These are phyloP conservation scores for Peromyscus californicus DNA, from an alignment of 2,113 vertebrate species.

Conservation along the genomic window DNA sequence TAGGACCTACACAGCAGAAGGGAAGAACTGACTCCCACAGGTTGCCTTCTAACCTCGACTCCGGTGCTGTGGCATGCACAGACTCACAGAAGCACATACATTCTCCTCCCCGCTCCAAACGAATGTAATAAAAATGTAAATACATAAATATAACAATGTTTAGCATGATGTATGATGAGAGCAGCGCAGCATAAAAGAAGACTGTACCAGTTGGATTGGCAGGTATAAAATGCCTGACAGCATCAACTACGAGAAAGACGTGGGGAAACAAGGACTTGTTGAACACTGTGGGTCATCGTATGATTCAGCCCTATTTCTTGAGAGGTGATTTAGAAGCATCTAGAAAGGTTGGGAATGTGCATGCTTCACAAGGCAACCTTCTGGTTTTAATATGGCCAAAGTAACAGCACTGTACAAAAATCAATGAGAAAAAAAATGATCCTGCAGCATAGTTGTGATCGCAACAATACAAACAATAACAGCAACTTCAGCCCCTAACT, in stretches of 20 bases:
- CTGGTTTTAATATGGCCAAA: conserved; percentile 3
- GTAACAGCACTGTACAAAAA: not conserved
- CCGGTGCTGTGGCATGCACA: no score
- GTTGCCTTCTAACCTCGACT: no score
- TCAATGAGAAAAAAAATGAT: not conserved
- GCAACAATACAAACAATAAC: not conserved
- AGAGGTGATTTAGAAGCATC: not conserved
- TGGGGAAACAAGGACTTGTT: not conserved
- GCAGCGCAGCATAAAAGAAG: not conserved
- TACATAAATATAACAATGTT: not conserved
- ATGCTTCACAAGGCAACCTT: not conserved
- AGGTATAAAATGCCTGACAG: not conserved
- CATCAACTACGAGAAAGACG: not conserved
- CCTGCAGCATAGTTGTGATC: not conserved
- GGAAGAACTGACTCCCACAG: no score
- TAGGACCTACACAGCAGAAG: no score
- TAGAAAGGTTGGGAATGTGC: not conserved
- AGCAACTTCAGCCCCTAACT: not conserved
- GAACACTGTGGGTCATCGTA: not conserved
- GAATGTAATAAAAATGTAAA: not conserved
- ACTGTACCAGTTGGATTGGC: not conserved
- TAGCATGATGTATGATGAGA: not conserved
- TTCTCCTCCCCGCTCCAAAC: not conserved
- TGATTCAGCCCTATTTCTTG: not conserved
- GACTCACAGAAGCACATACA: not conserved